Evolutionary conservation across 1,140 invertebrate genomes (phyloP).

Genomic region (Ooceraea biroi): DNA sequence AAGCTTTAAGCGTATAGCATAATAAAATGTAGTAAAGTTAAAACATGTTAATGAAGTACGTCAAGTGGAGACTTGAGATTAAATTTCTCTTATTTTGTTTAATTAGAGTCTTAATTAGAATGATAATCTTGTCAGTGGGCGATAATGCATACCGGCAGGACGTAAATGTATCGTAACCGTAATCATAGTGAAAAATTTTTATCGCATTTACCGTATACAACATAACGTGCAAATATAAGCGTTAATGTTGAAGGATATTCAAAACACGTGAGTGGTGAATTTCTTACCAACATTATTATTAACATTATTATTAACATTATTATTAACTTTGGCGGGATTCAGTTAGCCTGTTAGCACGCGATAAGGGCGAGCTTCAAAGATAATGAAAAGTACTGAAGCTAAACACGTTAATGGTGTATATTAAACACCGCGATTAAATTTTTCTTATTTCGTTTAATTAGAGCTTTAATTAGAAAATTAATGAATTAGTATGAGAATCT

Average conservation of each 20-base stretch:
- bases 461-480: neutral
- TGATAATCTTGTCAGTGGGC: neutral
- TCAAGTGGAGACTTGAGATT: neutral
- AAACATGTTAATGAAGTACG: no score
- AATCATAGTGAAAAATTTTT: constrained; percentile 25
- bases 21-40: no score
- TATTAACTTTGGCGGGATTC: constrained; percentile 18
- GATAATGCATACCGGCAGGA: constrained; percentile 11
- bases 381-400: no score
- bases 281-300: constrained; percentile 1
- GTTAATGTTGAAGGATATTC: constrained; percentile 3
- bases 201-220: neutral
- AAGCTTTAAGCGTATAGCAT: neutral
- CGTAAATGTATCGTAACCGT: constrained; percentile 25
- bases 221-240: constrained; percentile 18
- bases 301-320: no score
- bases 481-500: no score
- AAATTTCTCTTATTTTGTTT: constrained; percentile 4
- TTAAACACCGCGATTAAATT: neutral
- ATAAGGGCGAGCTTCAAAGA: neutral
- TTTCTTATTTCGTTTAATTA: neutral
- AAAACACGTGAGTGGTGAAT: neutral
- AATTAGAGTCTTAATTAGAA: neutral
- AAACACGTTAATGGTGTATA: no score
- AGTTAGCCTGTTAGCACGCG: neutral